Percentiles rank a stretch among this genome's conserved stretches.
phyloP scores from a whole-genome alignment of 1,140 invertebrate species.

The Thereuonema tuberculata region DNA sequence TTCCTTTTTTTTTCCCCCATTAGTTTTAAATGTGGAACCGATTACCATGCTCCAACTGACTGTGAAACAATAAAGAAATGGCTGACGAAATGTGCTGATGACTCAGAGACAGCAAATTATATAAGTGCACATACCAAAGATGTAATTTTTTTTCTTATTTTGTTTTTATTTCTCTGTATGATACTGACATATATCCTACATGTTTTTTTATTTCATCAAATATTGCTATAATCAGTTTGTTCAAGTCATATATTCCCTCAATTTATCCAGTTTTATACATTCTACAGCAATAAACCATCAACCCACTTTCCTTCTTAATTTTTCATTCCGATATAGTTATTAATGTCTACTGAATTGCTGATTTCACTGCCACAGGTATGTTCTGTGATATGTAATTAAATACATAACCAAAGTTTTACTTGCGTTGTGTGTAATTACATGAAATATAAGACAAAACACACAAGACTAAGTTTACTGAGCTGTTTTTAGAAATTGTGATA shows the following conservation, averaged over 20 bases:
- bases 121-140: constrained; percentile 30
- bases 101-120: constrained; percentile 46
- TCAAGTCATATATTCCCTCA: constrained; percentile 97
- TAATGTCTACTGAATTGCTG: too few relatives aligned
- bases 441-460: too few relatives aligned
- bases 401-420: too few relatives aligned
- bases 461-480: too few relatives aligned
- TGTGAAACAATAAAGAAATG: constrained; percentile 43
- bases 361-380: too few relatives aligned
- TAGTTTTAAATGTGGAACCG: constrained; percentile 37
- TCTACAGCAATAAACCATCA: constrained; percentile 77
- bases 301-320: too few relatives aligned
- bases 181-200: constrained; percentile 93
- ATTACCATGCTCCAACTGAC: constrained; percentile 44
- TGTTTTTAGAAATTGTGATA: too few relatives aligned
- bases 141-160: constrained; percentile 79
- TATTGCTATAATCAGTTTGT: constrained; percentile 98
- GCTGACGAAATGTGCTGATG: constrained; percentile 45
- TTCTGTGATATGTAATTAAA: too few relatives aligned
- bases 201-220: constrained; percentile 89
- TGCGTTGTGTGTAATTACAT: too few relatives aligned
- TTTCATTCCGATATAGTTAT: too few relatives aligned
- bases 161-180: too few relatives aligned
- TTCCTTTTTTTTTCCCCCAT: background rate
- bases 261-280: constrained; percentile 96